These are phyloP conservation scores for Podarcis cretensis DNA, from an alignment of 2,113 vertebrate species.

Conservation along the genomic window DNA sequence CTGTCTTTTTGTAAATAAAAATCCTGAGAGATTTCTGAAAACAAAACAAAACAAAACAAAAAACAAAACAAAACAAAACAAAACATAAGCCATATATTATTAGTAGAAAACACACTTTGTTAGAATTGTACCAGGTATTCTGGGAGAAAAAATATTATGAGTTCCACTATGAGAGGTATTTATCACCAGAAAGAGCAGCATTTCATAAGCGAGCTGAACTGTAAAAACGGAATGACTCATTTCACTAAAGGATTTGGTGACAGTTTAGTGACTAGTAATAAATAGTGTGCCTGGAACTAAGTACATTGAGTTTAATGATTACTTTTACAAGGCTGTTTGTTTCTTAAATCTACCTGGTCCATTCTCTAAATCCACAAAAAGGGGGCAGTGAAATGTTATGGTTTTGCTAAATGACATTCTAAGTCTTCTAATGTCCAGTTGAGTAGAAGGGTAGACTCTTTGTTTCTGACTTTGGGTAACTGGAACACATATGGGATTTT, in stretches of 20 bases:
- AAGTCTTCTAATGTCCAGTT: no score
- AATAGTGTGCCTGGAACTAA: slow-evolving; percentile 53
- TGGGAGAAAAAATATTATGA: slow-evolving; percentile 49
- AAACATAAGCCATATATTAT: no score
- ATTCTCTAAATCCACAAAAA: slow-evolving; percentile 10
- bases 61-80: no score
- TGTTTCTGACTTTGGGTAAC: no score
- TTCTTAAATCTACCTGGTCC: slow-evolving; percentile 42
- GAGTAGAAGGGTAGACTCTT: no score
- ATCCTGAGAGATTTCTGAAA: no score
- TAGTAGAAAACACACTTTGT: no score
- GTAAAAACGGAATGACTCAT: slow-evolving; percentile 36
- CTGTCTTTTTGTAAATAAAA: no score
- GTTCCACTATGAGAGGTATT: slow-evolving; percentile 6
- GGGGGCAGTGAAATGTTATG: slow-evolving; percentile 46
- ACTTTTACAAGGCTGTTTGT: slow-evolving; percentile 65
- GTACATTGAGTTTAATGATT: slow-evolving; percentile 64
- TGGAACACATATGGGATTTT: no score
- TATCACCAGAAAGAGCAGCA: slow-evolving; percentile 23
- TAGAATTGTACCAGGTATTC: not conserved
- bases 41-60: no score
- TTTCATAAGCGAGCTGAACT: slow-evolving; percentile 33
- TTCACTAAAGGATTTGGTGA: slow-evolving; percentile 43
- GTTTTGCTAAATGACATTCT: slow-evolving; percentile 40
- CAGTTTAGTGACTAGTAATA: slow-evolving; percentile 61